These are phyloP conservation scores for Cryptoblepharus egeriae DNA, from an alignment of 2,797 vertebrate species.

Conservation along the genomic window DNA sequence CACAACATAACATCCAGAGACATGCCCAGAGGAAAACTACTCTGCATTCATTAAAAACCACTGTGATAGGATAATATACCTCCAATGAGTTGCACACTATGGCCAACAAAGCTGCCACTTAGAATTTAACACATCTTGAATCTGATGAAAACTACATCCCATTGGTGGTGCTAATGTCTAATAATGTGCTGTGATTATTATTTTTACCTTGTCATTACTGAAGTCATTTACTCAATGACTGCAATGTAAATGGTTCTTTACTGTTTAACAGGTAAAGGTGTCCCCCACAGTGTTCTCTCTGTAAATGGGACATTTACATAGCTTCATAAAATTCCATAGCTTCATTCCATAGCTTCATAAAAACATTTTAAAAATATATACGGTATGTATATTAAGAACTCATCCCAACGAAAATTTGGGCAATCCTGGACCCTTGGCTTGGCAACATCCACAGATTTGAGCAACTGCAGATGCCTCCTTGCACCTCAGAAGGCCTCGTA, in stretches of 20 bases:
- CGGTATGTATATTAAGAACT: not conserved
- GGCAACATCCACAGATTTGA: too few species aligned
- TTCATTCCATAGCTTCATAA: not conserved
- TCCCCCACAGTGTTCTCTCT: too few species aligned
- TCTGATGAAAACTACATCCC: not conserved
- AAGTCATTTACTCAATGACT: not conserved
- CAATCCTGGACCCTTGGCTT: too few species aligned
- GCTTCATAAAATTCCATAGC: too few species aligned
- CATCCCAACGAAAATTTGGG: too few species aligned
- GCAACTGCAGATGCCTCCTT: too few species aligned
- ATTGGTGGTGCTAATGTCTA: not conserved
- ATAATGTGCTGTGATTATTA: too few species aligned
- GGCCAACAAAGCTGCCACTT: constrained; percentile 6
- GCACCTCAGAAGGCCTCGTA: too few species aligned
- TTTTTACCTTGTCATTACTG: too few species aligned
- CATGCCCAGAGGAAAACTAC: constrained; percentile 5
- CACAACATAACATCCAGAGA: constrained; percentile 9
- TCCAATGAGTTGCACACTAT: not conserved
- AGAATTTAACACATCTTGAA: not conserved
- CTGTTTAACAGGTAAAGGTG: too few species aligned
- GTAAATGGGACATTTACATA: not conserved
- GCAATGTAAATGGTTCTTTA: not conserved
- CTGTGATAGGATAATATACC: constrained; percentile 14
- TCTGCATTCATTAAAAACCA: constrained; percentile 2
- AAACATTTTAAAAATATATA: not conserved